These are phyloP conservation scores for Dolichomitus sp. DNA, from an alignment of 2,888 invertebrate species.

Conservation along the genomic window DNA sequence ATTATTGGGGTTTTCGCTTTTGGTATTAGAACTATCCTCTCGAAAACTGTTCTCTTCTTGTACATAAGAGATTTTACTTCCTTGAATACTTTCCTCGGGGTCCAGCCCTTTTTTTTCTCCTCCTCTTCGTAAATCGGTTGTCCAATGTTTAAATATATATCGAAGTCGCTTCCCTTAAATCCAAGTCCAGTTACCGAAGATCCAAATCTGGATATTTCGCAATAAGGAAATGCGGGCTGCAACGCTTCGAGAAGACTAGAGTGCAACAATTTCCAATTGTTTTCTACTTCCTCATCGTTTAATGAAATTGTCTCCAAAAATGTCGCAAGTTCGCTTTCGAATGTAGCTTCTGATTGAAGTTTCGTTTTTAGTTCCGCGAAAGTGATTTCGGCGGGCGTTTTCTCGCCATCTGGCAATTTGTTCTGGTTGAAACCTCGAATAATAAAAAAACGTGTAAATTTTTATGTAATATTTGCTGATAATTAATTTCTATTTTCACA, in stretches of 20 bases:
- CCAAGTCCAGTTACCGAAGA: constrained; percentile 92
- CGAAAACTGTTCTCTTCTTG: constrained; percentile 86
- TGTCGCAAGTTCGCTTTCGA: constrained; percentile 75
- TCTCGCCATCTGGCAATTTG: constrained; percentile 2
- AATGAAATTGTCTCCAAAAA: constrained; percentile 76
- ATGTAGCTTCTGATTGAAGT: constrained; percentile 72
- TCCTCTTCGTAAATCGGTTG: constrained; percentile 72
- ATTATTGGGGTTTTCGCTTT: constrained; percentile 93
- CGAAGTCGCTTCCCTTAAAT: constrained; percentile 91
- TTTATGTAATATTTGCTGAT: neutral
- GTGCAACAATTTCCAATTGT: constrained; percentile 76
- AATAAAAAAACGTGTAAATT: neutral
- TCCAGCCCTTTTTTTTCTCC: constrained; percentile 69
- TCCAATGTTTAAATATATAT: constrained; percentile 89
- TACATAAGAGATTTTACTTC: constrained; percentile 85
- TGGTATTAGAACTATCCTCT: constrained; percentile 89
- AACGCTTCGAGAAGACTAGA: constrained; percentile 74
- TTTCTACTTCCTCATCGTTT: constrained; percentile 71
- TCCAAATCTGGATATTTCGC: constrained; percentile 89
- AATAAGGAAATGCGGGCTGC: constrained; percentile 76
- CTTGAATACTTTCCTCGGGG: constrained; percentile 78
- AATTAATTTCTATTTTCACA: neutral
- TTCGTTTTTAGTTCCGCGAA: constrained; percentile 75
- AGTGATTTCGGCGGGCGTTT: constrained; percentile 53
- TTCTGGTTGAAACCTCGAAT: constrained; percentile 29